Evolutionary conservation across 2,113 vertebrate genomes (phyloP).

Genomic region (Parus major): DNA sequence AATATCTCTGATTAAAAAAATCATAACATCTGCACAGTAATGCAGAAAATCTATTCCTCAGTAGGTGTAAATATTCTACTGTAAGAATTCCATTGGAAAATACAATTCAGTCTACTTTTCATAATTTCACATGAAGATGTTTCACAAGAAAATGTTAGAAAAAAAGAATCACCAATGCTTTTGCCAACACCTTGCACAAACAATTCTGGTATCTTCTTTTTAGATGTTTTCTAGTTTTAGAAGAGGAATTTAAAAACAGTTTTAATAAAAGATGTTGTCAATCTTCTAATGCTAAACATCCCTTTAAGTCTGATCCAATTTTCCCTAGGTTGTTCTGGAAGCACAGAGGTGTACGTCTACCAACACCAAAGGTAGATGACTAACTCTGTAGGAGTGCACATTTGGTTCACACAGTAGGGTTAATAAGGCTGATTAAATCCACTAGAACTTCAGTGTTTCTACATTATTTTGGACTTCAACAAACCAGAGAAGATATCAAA

Average conservation of each 20-base stretch:
- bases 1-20: neutral
- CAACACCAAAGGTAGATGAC: neutral
- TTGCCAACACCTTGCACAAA: neutral
- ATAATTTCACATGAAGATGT: neutral
- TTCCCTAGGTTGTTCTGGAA: neutral
- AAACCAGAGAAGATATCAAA: neutral
- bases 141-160: neutral
- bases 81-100: neutral
- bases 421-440: neutral
- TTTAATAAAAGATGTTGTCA: neutral
- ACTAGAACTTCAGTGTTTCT: neutral
- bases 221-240: neutral
- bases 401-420: neutral
- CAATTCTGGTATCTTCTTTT: neutral
- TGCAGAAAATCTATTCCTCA: neutral
- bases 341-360: neutral
- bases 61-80: neutral
- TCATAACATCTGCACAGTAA: neutral
- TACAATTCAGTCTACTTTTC: neutral
- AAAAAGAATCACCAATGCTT: neutral
- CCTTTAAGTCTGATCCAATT: neutral
- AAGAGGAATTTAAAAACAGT: neutral
- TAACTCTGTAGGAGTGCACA: neutral
- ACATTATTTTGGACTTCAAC: neutral
- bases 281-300: neutral